Conservation (phyloP, 2,797 vertebrate genomes). For the Yasuhikotakia modesta region DNA sequence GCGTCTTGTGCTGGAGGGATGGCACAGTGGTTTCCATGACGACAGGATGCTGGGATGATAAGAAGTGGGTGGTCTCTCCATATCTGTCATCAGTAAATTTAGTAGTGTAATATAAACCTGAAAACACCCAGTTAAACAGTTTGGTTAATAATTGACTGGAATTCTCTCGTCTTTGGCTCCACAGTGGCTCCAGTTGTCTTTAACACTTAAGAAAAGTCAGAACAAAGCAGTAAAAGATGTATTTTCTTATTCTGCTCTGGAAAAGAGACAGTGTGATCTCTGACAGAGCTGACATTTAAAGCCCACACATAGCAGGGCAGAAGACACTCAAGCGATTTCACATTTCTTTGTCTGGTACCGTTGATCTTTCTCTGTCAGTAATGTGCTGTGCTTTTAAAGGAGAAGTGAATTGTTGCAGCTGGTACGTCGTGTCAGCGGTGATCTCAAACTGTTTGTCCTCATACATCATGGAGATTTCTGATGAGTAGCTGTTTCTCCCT, state of each 20-base stretch:
- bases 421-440: background rate
- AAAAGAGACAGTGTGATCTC: conserved; percentile 32
- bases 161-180: background rate
- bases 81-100: too few relatives aligned
- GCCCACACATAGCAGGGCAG: conserved; percentile 8
- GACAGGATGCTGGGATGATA: background rate
- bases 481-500: background rate
- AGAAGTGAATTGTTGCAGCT: background rate
- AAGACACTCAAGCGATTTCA: conserved; percentile 33
- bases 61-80: background rate
- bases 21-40: background rate
- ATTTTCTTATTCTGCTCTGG: conserved; percentile 30
- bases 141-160: background rate
- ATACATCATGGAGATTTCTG: background rate
- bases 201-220: background rate
- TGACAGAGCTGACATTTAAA: conserved; percentile 48
- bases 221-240: conserved; percentile 14
- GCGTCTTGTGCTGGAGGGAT: background rate
- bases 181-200: background rate
- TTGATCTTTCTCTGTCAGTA: conserved; percentile 30
- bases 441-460: background rate
- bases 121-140: background rate
- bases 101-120: too few relatives aligned
- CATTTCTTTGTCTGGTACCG: conserved; percentile 27
- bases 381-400: conserved; percentile 11